Conservation (phyloP, 2,797 vertebrate genomes). For the Chaetophractus vellerosus region DNA sequence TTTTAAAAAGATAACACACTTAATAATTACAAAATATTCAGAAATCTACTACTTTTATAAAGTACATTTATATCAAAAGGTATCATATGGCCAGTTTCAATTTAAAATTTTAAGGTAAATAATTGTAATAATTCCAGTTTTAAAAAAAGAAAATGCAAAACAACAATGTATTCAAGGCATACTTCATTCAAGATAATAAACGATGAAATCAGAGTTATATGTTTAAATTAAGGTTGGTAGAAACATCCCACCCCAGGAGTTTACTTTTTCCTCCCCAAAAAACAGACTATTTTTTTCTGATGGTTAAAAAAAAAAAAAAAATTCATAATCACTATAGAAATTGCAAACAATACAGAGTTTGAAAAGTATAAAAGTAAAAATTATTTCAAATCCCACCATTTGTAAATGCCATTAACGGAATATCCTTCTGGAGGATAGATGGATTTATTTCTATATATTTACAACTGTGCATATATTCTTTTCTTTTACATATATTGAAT, state of each 20-base stretch:
- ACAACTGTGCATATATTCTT: not conserved
- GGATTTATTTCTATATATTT: conserved; percentile 39
- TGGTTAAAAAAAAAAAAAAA: conserved; percentile 51
- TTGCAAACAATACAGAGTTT: conserved; percentile 24
- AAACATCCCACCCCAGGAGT: conserved; percentile 36
- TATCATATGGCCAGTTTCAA: conserved; percentile 42
- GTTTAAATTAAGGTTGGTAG: conserved; percentile 22
- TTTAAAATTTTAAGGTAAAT: conserved; percentile 60
- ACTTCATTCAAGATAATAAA: conserved; percentile 52
- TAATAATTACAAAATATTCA: conserved; percentile 51
- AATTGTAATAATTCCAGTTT: conserved; percentile 56
- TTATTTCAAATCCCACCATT: conserved; percentile 37
- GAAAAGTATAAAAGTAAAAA: conserved; percentile 60
- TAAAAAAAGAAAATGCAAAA: conserved; percentile 49
- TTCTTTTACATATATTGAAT: conserved; percentile 23
- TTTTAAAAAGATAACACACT: not conserved
- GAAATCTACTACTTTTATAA: conserved; percentile 36
- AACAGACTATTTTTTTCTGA: conserved; percentile 41
- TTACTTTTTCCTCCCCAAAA: conserved; percentile 37
- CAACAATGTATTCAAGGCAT: not conserved
- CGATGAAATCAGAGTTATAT: not conserved
- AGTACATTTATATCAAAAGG: not conserved
- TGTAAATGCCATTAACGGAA: conserved; percentile 52
- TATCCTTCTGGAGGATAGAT: not conserved
- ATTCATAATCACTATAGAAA: conserved; percentile 31